These are phyloP conservation scores for Ligdia adustata DNA, from an alignment of 2,888 invertebrate species.

Conservation along the genomic window DNA sequence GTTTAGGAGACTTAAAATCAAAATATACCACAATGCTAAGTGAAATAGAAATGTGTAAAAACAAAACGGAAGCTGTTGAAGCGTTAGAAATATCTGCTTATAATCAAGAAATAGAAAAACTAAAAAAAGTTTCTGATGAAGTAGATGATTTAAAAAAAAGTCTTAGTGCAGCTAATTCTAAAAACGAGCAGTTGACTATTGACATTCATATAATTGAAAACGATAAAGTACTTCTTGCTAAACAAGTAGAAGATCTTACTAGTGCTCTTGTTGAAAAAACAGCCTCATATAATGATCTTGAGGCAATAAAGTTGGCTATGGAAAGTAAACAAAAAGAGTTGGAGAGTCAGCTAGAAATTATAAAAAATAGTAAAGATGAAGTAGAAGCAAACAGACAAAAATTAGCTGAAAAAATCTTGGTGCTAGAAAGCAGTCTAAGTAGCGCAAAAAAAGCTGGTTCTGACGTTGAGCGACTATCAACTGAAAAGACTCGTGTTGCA, in stretches of 20 bases:
- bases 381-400: conserved; percentile 49
- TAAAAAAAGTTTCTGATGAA: conserved; percentile 62
- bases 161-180: conserved; percentile 61
- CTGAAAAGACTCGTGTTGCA: conserved; percentile 40
- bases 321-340: conserved; percentile 61
- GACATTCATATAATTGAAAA: conserved; percentile 80
- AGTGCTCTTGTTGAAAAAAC: conserved; percentile 54
- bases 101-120: conserved; percentile 50
- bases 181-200: conserved; percentile 77
- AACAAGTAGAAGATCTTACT: conserved; percentile 73
- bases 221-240: conserved; percentile 74
- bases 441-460: conserved; percentile 16
- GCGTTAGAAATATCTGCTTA: conserved; percentile 72
- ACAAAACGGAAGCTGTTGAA: conserved; percentile 73
- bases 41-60: conserved; percentile 69
- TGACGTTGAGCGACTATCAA: conserved; percentile 32
- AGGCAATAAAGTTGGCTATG: conserved; percentile 53
- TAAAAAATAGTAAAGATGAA: conserved; percentile 47
- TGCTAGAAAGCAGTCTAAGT: conserved; percentile 38
- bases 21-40: conserved; percentile 81
- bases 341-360: conserved; percentile 49
- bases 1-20: conserved; percentile 77
- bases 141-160: conserved; percentile 71
- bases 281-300: conserved; percentile 51
- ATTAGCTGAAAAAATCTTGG: conserved; percentile 47